Evolutionary conservation across 2,797 vertebrate species (phyloP).

Genomic region (Falco cherrug): DNA sequence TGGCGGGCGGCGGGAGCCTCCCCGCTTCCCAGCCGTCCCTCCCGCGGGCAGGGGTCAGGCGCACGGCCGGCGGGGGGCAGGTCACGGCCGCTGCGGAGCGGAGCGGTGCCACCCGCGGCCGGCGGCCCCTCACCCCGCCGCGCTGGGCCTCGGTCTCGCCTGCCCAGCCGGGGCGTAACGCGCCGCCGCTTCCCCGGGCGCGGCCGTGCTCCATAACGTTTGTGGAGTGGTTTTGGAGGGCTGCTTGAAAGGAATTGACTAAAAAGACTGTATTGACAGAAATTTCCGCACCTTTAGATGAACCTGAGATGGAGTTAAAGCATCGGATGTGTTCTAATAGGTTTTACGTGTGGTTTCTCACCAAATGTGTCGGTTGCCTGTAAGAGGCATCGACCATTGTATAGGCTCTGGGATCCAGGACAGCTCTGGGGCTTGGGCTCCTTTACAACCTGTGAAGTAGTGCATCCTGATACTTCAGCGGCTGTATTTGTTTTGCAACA

Average conservation of each 20-base stretch:
- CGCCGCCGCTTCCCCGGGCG: not conserved
- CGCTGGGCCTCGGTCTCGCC: not conserved
- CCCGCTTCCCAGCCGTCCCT: too few relatives aligned
- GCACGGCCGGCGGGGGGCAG: not conserved
- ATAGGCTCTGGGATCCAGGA: not conserved
- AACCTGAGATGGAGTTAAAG: not conserved
- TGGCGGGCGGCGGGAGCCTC: not conserved
- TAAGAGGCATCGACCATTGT: not conserved
- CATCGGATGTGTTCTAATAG: not conserved
- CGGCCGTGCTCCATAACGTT: not conserved
- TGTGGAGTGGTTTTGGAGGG: not conserved
- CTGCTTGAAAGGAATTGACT: not conserved
- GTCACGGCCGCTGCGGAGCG: not conserved
- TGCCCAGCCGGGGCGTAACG: accelerated
- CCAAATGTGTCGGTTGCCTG: not conserved
- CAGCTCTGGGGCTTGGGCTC: not conserved
- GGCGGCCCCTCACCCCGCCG: not conserved
- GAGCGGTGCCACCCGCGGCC: not conserved
- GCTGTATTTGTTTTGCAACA: not conserved
- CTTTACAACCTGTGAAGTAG: not conserved
- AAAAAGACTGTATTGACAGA: not conserved
- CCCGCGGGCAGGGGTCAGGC: not conserved
- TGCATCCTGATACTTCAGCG: accelerated
- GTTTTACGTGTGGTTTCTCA: not conserved
- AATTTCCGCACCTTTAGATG: not conserved